phyloP scores from a whole-genome alignment of 2,888 invertebrate species.

The Altica lythri region DNA sequence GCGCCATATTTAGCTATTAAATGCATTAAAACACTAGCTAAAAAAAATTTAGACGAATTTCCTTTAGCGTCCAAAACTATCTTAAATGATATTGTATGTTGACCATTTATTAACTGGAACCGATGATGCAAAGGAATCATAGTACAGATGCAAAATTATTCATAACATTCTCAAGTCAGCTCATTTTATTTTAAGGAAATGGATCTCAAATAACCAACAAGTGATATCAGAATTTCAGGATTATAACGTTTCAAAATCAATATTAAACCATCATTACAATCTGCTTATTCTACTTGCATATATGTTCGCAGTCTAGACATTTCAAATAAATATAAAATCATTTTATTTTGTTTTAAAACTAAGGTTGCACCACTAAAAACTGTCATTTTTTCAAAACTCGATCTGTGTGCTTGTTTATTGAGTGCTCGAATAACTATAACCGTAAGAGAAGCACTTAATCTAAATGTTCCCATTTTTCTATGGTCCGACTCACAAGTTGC shows the following conservation, averaged over 20 bases:
- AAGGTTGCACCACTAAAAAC: no score
- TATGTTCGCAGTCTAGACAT: constrained; percentile 13
- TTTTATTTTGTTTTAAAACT: no score
- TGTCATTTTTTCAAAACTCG: no score
- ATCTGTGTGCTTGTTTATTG: no score
- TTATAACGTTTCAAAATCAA: neutral
- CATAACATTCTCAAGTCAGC: constrained; percentile 6
- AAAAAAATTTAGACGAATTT: constrained; percentile 2
- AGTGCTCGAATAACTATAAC: no score
- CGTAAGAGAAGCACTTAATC: no score
- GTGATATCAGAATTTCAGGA: neutral
- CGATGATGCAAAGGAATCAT: constrained; percentile 6
- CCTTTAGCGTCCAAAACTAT: constrained; percentile 14
- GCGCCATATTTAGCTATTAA: constrained; percentile 16
- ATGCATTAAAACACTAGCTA: constrained; percentile 11
- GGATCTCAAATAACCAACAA: constrained; percentile 7
- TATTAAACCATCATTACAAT: neutral
- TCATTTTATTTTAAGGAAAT: constrained; percentile 14
- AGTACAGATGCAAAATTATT: neutral
- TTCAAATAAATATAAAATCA: no score
- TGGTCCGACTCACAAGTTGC: constrained; percentile 19
- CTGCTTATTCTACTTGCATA: constrained; percentile 13
- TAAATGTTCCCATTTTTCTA: no score
- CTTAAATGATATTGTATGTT: constrained; percentile 21
- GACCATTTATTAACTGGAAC: constrained; percentile 18